Conservation (phyloP, 30 jellyfish, hydroid and myxozoan genomes). For the Aurelia aurita complex sp. Pacific region DNA sequence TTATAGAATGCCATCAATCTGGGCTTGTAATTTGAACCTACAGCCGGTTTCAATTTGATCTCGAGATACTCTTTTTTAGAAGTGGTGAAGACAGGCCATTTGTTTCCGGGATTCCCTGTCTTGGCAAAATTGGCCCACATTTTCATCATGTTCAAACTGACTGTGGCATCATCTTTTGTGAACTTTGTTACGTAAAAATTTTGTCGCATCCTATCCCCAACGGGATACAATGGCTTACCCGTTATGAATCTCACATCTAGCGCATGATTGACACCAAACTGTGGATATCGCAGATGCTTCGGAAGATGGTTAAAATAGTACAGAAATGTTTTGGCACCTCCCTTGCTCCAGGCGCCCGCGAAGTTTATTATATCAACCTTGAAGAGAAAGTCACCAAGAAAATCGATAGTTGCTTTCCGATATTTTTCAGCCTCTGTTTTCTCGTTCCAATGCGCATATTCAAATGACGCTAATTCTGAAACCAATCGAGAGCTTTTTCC, state of each 20-base stretch:
- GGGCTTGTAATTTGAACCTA: slow-evolving; percentile 7
- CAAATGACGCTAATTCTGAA: not conserved
- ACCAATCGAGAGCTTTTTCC: not conserved
- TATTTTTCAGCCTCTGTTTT: not conserved
- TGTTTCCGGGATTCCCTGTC: slow-evolving; percentile 46
- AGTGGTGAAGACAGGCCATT: slow-evolving; percentile 19
- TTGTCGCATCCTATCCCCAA: not conserved
- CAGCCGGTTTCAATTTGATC: slow-evolving; percentile 2
- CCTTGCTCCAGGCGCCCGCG: slow-evolving; percentile 29
- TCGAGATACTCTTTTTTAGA: slow-evolving; percentile 7
- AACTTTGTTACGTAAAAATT: slow-evolving; percentile 2
- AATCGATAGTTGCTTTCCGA: not conserved
- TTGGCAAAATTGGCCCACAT: slow-evolving; percentile 64
- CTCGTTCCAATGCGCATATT: slow-evolving; percentile 5
- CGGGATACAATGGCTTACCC: slow-evolving; percentile 27
- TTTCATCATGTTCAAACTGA: slow-evolving; percentile 26
- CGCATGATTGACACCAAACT: slow-evolving; percentile 27
- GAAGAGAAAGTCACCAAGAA: slow-evolving; percentile 16
- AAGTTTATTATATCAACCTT: slow-evolving; percentile 7
- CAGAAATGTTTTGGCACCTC: slow-evolving; percentile 6
- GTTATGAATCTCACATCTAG: slow-evolving; percentile 17
- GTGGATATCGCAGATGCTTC: not conserved
- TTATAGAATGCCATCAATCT: slow-evolving; percentile 46
- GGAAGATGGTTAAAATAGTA: slow-evolving; percentile 44
- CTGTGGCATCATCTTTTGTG: slow-evolving; percentile 13